Conservation (phyloP, 1,140 invertebrate genomes). For the Stenopsyche tienmushanensis region DNA sequence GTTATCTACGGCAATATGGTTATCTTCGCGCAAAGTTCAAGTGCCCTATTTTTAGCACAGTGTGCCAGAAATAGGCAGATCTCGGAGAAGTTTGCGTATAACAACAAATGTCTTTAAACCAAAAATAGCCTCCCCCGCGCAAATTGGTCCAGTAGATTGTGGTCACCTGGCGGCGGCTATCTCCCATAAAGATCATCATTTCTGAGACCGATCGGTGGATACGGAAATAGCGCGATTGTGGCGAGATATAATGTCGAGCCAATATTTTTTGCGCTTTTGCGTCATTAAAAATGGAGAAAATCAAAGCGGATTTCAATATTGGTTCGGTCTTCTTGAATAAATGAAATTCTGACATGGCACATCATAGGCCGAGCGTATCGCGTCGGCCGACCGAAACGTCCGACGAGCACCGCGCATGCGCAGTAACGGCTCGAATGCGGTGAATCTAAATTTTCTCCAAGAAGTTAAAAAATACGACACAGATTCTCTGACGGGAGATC, state of each 20-base stretch:
- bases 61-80: neutral
- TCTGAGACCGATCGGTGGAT: too few relatives aligned
- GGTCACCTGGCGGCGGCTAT: neutral
- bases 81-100: neutral
- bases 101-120: neutral
- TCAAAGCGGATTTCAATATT: conserved; percentile 25
- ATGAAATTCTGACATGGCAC: conserved; percentile 34
- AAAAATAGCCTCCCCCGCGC: neutral
- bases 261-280: conserved; percentile 16
- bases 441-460: too few relatives aligned
- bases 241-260: neutral
- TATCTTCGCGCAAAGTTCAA: too few relatives aligned
- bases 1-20: too few relatives aligned
- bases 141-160: neutral
- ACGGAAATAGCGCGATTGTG: conserved; percentile 8
- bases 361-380: conserved; percentile 23
- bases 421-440: too few relatives aligned
- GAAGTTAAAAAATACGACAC: too few relatives aligned
- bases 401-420: too few relatives aligned
- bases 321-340: conserved; percentile 11
- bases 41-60: too few relatives aligned
- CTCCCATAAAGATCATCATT: neutral
- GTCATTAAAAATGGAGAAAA: conserved; percentile 19
- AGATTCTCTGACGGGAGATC: too few relatives aligned
- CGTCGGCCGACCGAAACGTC: conserved; percentile 15